Percentiles rank a stretch among this genome's conserved stretches.
Evolutionary conservation across 2,888 invertebrate species (phyloP).

Genomic region (Cephus pygmeus): DNA sequence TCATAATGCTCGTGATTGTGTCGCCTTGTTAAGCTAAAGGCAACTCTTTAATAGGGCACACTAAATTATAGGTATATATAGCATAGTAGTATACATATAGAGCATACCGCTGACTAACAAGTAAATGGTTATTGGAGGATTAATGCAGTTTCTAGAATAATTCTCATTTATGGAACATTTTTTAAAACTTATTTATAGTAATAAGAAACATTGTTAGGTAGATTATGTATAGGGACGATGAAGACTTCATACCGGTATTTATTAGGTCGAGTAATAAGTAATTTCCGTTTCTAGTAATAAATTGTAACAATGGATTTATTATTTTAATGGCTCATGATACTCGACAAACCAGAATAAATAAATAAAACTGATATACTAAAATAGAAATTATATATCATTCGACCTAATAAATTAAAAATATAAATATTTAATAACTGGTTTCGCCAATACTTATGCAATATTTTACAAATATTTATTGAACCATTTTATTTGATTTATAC

Average conservation of each 20-base stretch:
- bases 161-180: neutral
- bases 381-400: no score
- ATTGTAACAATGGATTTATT: no score
- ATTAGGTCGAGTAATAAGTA: no score
- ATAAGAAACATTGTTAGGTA: neutral
- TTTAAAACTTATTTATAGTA: neutral
- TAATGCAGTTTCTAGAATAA: neutral
- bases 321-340: no score
- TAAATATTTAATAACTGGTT: neutral
- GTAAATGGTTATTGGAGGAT: neutral
- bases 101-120: neutral
- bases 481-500: neutral
- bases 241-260: neutral
- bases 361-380: no score
- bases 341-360: no score
- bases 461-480: neutral
- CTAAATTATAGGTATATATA: neutral
- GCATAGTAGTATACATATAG: neutral
- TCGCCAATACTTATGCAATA: neutral
- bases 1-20: neutral
- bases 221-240: neutral
- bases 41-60: neutral
- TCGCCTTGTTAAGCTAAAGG: neutral
- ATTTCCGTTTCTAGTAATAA: no score
- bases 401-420: neutral